A percentile compares a stretch with the other conserved stretches of the same genome.
These are phyloP conservation scores for Cyanistes caeruleus DNA, from an alignment of 2,113 vertebrate genomes.

Conservation along the genomic window DNA sequence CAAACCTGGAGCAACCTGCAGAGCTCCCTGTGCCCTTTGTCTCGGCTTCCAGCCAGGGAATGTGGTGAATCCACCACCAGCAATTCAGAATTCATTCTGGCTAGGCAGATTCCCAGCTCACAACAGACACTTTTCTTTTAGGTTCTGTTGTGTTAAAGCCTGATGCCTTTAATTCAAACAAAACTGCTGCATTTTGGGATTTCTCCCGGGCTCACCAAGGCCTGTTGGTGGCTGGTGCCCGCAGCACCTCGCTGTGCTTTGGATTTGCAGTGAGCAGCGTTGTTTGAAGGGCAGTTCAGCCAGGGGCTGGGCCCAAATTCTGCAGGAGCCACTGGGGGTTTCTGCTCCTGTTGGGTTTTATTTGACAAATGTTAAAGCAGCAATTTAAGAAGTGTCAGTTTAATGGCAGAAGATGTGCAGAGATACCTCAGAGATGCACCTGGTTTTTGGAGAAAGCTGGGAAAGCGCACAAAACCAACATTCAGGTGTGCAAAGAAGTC, in stretches of 20 bases:
- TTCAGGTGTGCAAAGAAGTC: not conserved
- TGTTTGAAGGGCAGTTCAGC: not conserved
- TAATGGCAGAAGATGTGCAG: not conserved
- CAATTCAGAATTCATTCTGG: not conserved
- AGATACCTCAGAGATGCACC: not conserved
- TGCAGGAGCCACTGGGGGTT: not conserved
- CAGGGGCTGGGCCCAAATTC: not conserved
- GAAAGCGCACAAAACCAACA: rapidly evolving
- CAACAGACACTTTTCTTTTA: not conserved
- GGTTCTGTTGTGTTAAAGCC: not conserved
- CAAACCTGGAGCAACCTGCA: not conserved
- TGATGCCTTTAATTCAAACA: not conserved
- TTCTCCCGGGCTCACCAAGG: not conserved
- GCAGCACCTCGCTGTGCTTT: not conserved
- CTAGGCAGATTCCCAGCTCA: not conserved
- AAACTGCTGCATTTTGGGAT: not conserved
- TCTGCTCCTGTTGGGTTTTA: not conserved
- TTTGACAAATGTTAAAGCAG: not conserved
- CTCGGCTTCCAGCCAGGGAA: not conserved
- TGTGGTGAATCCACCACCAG: not conserved
- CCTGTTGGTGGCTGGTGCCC: not conserved
- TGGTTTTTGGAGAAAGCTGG: not conserved
- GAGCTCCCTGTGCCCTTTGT: not conserved
- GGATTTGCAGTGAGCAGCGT: not conserved
- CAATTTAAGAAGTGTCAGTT: not conserved